Evolutionary conservation across 2,797 vertebrate species (phyloP), one percentile per base, ranked within the genome.

Genomic region (Petrocephalus schoutedeni): DNA sequence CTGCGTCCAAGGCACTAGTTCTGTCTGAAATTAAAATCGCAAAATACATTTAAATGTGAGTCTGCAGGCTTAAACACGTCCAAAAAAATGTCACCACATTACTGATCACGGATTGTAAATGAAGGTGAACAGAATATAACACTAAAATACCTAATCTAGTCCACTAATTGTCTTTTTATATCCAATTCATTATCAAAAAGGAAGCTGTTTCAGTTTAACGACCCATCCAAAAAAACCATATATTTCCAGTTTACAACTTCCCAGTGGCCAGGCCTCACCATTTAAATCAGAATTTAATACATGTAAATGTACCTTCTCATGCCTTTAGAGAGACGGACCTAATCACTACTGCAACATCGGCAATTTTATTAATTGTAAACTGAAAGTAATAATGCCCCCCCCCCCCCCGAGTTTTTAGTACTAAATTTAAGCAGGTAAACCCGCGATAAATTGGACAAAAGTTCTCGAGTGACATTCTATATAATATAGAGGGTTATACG

Each of bases 1-100:
- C 96, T 97, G 97, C 95, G 95, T 97, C 96, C 97, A 99, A 98
- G 97, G 97, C 97, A 98, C 97, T 98, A 96, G 94, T 96, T 95
- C 96, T 96, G 95, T 98, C 97, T 97, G 95, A 93, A 96, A 96
- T 92, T 92, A 93, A 89, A 92, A 93, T 87, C 9, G 41, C 54
- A 59, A 87, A 49, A 67, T 64, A 41, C 41, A 64, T 49, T 87
- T 64, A 87, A 64, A 86, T 57, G 36, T 36, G 85, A 64, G 41
- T 51, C 54, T 84, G 82, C 82, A 84, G 23, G 23, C 45, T 23
- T 53, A 49, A 64, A 19, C 58, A 36, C 16, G 16, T 86, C 45
- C 9, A 86, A 36, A 61, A 82, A 56, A 57, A 56, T 57, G 54
- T 56, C 23, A 36, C 28, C 7, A 85, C 53, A 8, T 23, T 14